Evolutionary conservation across 1,140 invertebrate genomes (phyloP).

Genomic region (Berghia stephanieae): DNA sequence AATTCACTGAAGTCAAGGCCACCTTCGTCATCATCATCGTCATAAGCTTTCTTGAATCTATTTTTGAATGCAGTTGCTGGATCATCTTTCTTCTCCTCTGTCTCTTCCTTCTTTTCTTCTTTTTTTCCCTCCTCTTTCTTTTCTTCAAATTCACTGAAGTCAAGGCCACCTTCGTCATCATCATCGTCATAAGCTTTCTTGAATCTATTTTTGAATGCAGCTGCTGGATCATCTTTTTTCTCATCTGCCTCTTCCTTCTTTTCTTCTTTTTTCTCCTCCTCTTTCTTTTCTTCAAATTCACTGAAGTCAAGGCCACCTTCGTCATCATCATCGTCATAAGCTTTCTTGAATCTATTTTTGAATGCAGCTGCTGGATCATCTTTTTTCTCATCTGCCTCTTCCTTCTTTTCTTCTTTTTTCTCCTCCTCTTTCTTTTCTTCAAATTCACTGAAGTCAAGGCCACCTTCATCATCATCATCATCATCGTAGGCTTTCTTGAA

Average conservation of each 20-base stretch:
- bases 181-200: background rate
- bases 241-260: background rate
- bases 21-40: too few relatives aligned
- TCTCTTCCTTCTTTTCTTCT: background rate
- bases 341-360: too few relatives aligned
- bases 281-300: conserved; percentile 26
- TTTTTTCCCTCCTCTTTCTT: background rate
- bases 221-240: conserved; percentile 8
- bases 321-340: too few relatives aligned
- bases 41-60: too few relatives aligned
- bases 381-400: background rate
- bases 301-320: too few relatives aligned
- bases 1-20: too few relatives aligned
- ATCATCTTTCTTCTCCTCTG: background rate
- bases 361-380: conserved; percentile 15
- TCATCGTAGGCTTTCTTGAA: conserved; percentile 32
- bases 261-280: conserved; percentile 28
- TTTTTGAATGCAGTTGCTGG: conserved; percentile 18
- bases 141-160: conserved; percentile 11
- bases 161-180: conserved; percentile 14
- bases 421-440: conserved; percentile 16
- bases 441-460: conserved; percentile 2
- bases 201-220: conserved; percentile 10
- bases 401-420: background rate
- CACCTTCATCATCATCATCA: conserved; percentile 37